phyloP scores from a whole-genome alignment of 2,888 invertebrate genomes.

The Trisateles emortualis region DNA sequence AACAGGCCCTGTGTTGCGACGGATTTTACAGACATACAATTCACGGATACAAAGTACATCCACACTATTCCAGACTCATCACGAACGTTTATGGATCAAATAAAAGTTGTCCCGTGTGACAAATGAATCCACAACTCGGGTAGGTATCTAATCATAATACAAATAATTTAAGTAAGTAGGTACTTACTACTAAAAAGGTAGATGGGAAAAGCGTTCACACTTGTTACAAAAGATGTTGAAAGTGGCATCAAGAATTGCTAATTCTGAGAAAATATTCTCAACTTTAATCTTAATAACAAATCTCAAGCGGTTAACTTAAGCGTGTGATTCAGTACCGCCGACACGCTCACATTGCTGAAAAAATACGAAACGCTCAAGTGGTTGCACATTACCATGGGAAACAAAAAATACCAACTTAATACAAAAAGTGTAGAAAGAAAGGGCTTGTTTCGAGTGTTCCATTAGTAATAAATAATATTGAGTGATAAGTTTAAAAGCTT shows the following conservation, averaged over 20 bases:
- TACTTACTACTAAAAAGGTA: no score
- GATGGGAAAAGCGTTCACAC: slow-evolving; percentile 16
- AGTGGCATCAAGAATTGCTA: slow-evolving; percentile 27
- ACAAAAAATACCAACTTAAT: slow-evolving; percentile 49
- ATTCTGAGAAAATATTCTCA: slow-evolving; percentile 42
- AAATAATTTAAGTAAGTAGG: no score
- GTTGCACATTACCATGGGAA: slow-evolving; percentile 62
- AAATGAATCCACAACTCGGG: no score
- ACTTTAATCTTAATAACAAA: slow-evolving; percentile 39
- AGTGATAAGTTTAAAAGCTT: slow-evolving; percentile 82
- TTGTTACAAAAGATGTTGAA: slow-evolving; percentile 17
- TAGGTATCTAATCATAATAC: no score
- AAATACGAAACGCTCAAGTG: slow-evolving; percentile 61
- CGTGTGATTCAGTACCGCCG: slow-evolving; percentile 42
- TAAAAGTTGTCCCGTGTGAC: no score
- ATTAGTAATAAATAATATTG: slow-evolving; percentile 79
- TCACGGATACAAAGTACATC: no score
- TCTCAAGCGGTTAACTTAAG: slow-evolving; percentile 41
- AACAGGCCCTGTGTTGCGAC: no score
- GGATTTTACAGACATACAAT: no score
- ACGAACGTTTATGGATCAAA: no score
- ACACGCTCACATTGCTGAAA: slow-evolving; percentile 48
- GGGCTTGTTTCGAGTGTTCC: slow-evolving; percentile 67
- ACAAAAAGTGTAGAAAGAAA: slow-evolving; percentile 57
- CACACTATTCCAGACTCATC: no score